Evolutionary conservation across 2,113 vertebrate species (phyloP), one percentile per base, ranked within the genome.

Genomic region (Dasyornis broadbenti): DNA sequence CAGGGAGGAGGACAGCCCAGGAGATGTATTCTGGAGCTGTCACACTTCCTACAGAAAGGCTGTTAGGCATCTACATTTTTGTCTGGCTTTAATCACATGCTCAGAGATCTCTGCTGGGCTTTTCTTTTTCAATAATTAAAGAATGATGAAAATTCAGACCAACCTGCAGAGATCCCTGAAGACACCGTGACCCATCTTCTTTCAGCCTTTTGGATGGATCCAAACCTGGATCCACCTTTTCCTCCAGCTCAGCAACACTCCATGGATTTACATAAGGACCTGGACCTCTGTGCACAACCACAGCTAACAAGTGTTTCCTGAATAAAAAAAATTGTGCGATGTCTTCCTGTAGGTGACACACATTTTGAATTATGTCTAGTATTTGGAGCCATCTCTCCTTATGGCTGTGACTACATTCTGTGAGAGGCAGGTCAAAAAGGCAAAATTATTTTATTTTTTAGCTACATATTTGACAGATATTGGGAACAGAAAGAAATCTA

Each of bases 401-500:
- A 68, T 4, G 1, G 47, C 53, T 63, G 17, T 7, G 28, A 31
- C 52, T 45, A 35, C 40, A 42, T 23, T 37, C 66, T 42, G 63
- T 42, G 30, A 52, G 11, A 72, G 2, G 30, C 68, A 11, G 40
- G n/a, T 40, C 13, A 3, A 79, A 82, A 59, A 85, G 33, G 56
- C 5, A 35, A 37, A 82, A 60, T 15, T 1, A 31, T 27, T 28
- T 19, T n/a, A n/a, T n/a, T 60, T 59, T 79, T 75, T 37, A 78
- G 64, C 69, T 75, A 28, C 7, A 9, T 47, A 69, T 86, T 57
- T 22, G 61, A 87, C 71, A 81, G 64, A 61, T 72, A 72, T 56
- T 49, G 52, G 79, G 69, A 95, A 86, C 59, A 83, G 79, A 86
- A 52, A 60, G 83, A 89, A 94, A 96, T 85, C 54, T 15, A 63